Evolutionary conservation across 2,797 vertebrate genomes (phyloP).

Genomic region (Tamandua tetradactyla): DNA sequence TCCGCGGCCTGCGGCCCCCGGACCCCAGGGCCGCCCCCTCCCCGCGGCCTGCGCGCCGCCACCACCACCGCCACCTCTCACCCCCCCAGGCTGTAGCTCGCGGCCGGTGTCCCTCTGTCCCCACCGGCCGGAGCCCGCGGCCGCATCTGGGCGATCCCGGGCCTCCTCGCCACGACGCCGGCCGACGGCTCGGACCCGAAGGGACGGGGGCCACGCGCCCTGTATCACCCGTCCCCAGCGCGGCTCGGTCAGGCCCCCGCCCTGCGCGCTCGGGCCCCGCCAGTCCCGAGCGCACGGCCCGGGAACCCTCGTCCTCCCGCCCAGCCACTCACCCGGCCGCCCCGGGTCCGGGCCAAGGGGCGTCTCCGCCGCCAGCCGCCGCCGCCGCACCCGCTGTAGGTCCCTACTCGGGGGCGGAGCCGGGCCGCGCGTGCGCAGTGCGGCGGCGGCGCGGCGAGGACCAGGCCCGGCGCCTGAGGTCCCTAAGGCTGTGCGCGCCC

Average conservation of each 20-base stretch:
- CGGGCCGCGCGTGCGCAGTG: constrained; percentile 55
- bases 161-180: neutral
- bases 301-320: neutral
- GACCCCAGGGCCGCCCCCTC: neutral
- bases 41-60: neutral
- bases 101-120: neutral
- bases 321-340: constrained; percentile 1
- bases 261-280: neutral
- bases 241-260: neutral
- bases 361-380: neutral
- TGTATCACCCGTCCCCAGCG: neutral
- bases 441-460: neutral
- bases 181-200: neutral
- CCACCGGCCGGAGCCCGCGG: neutral
- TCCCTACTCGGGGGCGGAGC: constrained; percentile 78
- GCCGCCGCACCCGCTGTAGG: constrained; percentile 65
- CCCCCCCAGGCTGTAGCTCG: neutral
- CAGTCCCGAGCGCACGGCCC: neutral
- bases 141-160: neutral
- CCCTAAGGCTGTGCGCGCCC: neutral
- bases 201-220: neutral
- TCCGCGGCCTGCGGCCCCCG: no score
- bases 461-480: neutral
- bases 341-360: neutral
- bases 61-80: neutral